Evolutionary conservation across 1,140 invertebrate species (phyloP).

Genomic region (Brachionus calyciflorus): DNA sequence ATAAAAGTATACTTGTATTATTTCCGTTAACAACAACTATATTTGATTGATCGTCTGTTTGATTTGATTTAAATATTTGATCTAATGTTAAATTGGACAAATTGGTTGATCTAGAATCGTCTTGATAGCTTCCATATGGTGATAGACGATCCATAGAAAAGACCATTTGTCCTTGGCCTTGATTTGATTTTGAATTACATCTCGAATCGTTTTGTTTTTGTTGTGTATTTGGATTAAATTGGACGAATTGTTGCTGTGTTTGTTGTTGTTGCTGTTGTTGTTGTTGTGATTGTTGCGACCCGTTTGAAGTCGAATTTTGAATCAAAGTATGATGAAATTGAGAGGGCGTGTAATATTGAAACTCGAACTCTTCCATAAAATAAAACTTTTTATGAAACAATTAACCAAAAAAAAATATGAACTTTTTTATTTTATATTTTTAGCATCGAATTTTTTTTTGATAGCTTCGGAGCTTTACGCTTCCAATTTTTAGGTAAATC

Average conservation of each 20-base stretch:
- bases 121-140: neutral
- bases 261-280: neutral
- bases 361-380: constrained; percentile 44
- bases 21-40: constrained; percentile 19
- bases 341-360: constrained; percentile 22
- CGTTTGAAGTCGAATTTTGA: neutral
- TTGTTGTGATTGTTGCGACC: neutral
- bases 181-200: neutral
- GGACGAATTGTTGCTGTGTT: constrained; percentile 19
- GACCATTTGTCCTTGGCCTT: neutral
- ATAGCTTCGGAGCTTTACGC: too few species aligned
- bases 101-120: constrained; percentile 4
- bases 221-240: neutral
- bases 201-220: neutral
- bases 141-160: constrained; percentile 23
- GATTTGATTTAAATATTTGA: constrained; percentile 35
- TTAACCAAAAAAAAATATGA: too few species aligned
- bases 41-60: neutral
- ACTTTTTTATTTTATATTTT: too few species aligned
- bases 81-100: constrained; percentile 26
- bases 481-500: too few species aligned
- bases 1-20: neutral
- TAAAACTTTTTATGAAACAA: neutral
- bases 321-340: neutral
- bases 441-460: too few species aligned